Base-by-base conservation (phyloP, 2,888 invertebrate species). In the Andricus curvator region DNA sequence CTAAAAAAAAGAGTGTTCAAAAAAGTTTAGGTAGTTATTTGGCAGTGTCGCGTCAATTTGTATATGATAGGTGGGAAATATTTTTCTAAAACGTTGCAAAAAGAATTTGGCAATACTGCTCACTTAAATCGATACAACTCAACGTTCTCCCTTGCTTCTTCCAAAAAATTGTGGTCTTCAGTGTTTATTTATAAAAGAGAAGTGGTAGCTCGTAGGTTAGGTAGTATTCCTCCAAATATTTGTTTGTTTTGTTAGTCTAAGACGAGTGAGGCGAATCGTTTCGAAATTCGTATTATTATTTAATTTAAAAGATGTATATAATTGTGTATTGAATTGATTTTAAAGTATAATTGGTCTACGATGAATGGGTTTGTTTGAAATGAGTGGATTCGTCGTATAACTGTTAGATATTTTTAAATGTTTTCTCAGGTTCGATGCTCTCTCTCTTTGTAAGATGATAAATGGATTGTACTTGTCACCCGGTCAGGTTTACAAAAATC, bases 261-360 rank as follows among this genome's bases (percentile, higher is more conserved):
- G 9, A 11, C 4, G 11, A n/a, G 60, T 60, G 60, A 22, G 60
- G 0, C 60, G 60, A 60, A 60, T 60, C 4, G 2, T 29, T 29
- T 64, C 15, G 17, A 64, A 64, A 64, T 64, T 64, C 25, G 5
- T 25, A 25, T 29, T 15, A 15, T 64, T 25, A 64, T 64, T 64
- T 64, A 64, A 64, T 13, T 64, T 64, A 64, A 64, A 6, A 29
- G 17, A 64, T 64, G 64, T 64, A 64, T 64, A 64, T 64, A 64
- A 64, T 64, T 64, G 64, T 64, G 64, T 13, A 29, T 64, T 25
- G 64, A 29, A 29, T 64, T 25, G 29, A 29, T 64, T 64, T 64
- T 64, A 29, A 64, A 64, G 60, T 64, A 29, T 64, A 29, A 25
- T 29, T 64, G 29, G 6, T 64, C 6, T 29, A 29, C 64, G 25